A percentile compares a stretch with the other conserved stretches of the same genome.
Evolutionary conservation across 1,140 invertebrate genomes (phyloP).

Genomic region (Habropoda laboriosa): DNA sequence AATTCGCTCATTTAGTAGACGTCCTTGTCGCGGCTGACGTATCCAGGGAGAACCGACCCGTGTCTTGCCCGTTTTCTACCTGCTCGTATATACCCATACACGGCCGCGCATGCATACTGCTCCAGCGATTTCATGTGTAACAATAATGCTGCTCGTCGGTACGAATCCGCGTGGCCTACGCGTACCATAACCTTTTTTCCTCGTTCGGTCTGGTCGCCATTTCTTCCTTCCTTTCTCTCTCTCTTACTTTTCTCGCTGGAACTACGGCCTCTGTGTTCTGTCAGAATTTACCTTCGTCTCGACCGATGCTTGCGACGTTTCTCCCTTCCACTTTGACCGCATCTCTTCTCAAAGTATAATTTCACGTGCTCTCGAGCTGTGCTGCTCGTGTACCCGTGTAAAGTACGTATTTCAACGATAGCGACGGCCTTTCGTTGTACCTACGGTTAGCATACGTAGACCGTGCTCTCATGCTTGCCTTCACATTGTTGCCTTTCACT

Average conservation of each 20-base stretch:
- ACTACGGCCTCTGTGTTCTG: neutral
- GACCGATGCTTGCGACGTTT: neutral
- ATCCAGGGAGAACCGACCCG: slow-evolving; percentile 64
- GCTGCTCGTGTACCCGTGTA: neutral
- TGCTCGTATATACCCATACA: neutral
- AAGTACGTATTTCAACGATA: slow-evolving; percentile 23
- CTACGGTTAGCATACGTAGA: slow-evolving; percentile 21
- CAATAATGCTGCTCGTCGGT: slow-evolving; percentile 31
- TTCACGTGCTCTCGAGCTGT: neutral
- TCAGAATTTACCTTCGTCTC: slow-evolving; percentile 22
- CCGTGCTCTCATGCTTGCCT: slow-evolving; percentile 61
- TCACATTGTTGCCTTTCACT: slow-evolving; percentile 79
- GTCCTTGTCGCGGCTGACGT: slow-evolving; percentile 74
- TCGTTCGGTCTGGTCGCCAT: neutral
- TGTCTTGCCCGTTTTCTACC: slow-evolving; percentile 40
- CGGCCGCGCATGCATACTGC: too few species aligned
- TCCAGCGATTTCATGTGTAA: slow-evolving; percentile 31
- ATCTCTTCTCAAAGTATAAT: neutral
- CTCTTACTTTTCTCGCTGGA: neutral
- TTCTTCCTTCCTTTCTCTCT: neutral
- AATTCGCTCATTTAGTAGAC: slow-evolving; percentile 74
- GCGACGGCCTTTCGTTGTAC: slow-evolving; percentile 10
- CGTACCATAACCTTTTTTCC: neutral
- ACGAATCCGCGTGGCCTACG: slow-evolving; percentile 2
- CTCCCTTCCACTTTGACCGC: too few species aligned